Evolutionary conservation across 2,113 vertebrate species (phyloP).

Genomic region (Apaloderma vittatum): DNA sequence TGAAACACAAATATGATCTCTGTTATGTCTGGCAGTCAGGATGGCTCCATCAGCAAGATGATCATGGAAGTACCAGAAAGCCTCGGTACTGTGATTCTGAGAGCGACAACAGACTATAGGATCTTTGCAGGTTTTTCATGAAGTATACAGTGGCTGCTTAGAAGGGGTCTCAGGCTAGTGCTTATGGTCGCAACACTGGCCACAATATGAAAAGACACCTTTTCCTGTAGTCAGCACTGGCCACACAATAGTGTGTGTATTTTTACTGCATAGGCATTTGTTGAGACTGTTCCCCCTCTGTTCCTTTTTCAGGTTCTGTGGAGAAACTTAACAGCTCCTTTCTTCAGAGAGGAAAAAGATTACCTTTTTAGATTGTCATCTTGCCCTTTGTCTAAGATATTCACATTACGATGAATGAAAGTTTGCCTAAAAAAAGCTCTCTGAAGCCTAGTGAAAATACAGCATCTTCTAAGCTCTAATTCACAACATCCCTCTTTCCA

Average conservation of each 20-base stretch:
- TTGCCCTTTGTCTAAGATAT: slow-evolving; percentile 5
- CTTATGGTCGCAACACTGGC: neutral
- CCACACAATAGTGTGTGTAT: neutral
- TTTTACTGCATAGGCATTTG: neutral
- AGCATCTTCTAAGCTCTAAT: slow-evolving; percentile 24
- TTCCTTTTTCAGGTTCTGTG: neutral
- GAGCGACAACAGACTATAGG: neutral
- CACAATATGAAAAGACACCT: neutral
- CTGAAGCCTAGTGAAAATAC: neutral
- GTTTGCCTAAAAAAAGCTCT: neutral
- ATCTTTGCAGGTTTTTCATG: neutral
- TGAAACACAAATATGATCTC: neutral
- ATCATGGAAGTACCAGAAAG: neutral
- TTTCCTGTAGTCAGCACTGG: neutral
- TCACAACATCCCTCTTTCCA: neutral
- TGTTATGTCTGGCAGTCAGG: neutral
- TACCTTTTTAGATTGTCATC: slow-evolving; percentile 19
- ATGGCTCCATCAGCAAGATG: neutral
- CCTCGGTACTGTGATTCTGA: neutral
- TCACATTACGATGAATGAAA: slow-evolving; percentile 38
- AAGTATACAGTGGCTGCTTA: neutral
- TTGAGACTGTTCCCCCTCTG: neutral
- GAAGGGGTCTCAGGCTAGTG: neutral
- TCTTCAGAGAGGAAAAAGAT: slow-evolving; percentile 31
- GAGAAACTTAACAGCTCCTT: slow-evolving; percentile 10